Evolutionary conservation across 2,113 vertebrate species (phyloP).

Genomic region (Zosterops pallidus): DNA sequence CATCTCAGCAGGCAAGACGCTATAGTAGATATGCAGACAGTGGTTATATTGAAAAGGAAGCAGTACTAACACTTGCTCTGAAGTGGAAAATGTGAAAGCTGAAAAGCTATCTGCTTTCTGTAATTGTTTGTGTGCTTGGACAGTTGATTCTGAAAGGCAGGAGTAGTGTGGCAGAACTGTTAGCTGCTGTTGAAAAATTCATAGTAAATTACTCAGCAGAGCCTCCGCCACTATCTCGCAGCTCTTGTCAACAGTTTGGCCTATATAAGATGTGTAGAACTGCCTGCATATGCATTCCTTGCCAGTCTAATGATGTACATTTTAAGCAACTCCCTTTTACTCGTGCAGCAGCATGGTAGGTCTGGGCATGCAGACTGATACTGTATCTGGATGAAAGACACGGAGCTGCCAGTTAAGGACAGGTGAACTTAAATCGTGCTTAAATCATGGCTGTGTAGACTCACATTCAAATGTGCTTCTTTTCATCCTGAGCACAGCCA

Average conservation of each 20-base stretch:
- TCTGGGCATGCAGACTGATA: accelerated
- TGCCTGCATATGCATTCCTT: background rate
- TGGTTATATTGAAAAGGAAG: background rate
- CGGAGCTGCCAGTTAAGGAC: background rate
- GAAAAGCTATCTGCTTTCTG: background rate
- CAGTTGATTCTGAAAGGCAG: background rate
- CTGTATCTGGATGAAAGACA: background rate
- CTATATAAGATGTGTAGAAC: background rate
- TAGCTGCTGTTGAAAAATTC: background rate
- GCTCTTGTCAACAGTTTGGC: background rate
- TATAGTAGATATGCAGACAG: background rate
- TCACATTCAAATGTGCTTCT: background rate
- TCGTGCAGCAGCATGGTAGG: background rate
- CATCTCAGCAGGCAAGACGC: background rate
- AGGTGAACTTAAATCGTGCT: background rate
- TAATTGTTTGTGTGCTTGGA: background rate
- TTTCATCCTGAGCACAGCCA: background rate
- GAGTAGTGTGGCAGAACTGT: background rate
- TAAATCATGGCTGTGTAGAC: background rate
- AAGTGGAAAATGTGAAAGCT: background rate
- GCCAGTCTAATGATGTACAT: background rate
- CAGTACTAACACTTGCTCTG: background rate
- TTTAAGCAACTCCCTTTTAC: background rate
- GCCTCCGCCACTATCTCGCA: background rate
- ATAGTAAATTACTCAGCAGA: background rate